Evolutionary conservation across 2,113 vertebrate genomes (phyloP), one percentile per base, ranked within the genome.

Genomic region (Bubo bubo): DNA sequence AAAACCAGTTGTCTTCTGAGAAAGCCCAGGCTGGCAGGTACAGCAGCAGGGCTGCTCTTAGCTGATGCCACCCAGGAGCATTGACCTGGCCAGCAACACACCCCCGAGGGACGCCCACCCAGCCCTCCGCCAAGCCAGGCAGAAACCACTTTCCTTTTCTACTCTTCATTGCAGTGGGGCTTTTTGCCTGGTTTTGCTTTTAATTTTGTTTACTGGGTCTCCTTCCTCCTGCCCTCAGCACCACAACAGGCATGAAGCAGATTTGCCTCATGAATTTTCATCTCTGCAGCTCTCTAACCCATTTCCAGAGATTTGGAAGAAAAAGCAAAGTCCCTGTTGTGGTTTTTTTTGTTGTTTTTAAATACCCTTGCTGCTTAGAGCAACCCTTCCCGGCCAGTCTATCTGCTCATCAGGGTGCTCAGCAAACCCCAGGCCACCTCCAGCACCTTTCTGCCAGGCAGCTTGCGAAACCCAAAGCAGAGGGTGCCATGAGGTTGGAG

Each of bases 231-330:
- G 15, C 53, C 68, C 30, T 71, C 10, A 7, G 52, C 0, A 0
- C 39, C 0, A 0, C 26, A 18, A 32, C 1, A 3, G 2, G 2
- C 53, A 68, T 1, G 0, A 41, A 30, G 23, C 11, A 8, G 5
- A 62, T 37, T 47, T 8, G 9, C 22, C 62, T 52, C 37, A 27
- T 14, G 30, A 4, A 0, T 72, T 67, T 58, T 58, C 39, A 13
- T 28, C 18, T 21, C 8, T 3, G 27, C 5, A 14, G 34, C 13
- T 59, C 82, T 63, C 20, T 17, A 70, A 47, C 13, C 19, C 18
- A 2, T 41, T 77, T 23, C 43, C 50, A 32, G 52, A 64, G 6
- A 23, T 5, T 6, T 14, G 14, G 43, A 43, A 68, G 24, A 45
- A 87, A 13, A 14, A 41, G 43, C 9, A 47, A 91, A 67, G 5